Conservation (phyloP, 2,113 vertebrate species). For the Neodon shergylaensis region DNA sequence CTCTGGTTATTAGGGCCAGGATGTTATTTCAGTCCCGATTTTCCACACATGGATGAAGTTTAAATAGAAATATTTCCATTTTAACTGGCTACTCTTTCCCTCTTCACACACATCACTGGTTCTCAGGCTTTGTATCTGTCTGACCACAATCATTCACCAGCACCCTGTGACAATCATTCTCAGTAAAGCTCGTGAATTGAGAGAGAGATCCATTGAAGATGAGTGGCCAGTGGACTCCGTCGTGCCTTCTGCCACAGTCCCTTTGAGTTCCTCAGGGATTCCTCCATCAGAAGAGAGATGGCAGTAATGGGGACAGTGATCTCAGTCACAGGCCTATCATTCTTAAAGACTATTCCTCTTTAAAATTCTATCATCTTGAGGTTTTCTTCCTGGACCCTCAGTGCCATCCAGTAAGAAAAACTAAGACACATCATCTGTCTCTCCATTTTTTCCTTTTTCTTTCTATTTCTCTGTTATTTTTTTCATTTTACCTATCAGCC, state of each 20-base stretch:
- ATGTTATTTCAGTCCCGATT: constrained; percentile 47
- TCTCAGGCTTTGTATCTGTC: background rate
- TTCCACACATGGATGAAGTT: background rate
- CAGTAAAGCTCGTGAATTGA: accelerated
- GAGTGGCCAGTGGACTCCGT: accelerated
- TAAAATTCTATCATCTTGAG: background rate
- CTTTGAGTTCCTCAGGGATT: background rate
- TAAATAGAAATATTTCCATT: background rate
- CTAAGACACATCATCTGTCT: background rate
- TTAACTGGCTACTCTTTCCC: background rate
- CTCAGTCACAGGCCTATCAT: background rate
- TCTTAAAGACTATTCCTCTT: background rate
- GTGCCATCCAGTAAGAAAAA: background rate
- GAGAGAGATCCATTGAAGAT: no score
- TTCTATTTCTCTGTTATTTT: no score
- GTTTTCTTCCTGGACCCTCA: background rate
- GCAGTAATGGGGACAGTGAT: background rate
- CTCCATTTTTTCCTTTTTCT: no score
- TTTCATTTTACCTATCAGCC: no score
- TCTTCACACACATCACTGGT: accelerated
- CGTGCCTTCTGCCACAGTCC: accelerated
- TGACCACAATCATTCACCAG: accelerated
- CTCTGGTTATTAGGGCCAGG: background rate
- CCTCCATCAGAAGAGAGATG: background rate
- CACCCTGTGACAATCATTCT: accelerated